A percentile compares a stretch with the other conserved stretches of the same genome.
Evolutionary conservation across 1,140 invertebrate genomes (phyloP).

Genomic region (Drosophila triauraria): DNA sequence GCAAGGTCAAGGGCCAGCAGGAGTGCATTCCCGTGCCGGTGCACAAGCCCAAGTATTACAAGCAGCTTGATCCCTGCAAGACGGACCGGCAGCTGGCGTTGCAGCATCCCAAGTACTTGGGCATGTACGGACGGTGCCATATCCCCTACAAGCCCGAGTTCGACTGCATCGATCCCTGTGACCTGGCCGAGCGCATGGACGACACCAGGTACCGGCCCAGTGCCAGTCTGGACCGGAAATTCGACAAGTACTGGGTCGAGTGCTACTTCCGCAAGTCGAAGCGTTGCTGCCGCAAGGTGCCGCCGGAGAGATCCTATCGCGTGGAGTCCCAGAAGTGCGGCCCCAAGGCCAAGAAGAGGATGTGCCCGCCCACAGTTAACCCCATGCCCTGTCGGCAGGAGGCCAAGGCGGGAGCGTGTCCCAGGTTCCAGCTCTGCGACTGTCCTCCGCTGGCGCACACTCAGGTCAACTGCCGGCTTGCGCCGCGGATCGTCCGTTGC

Average conservation of each 20-base stretch:
- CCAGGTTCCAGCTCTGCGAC: conserved; percentile 18
- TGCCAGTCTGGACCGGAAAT: conserved; percentile 27
- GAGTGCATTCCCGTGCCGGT: not conserved
- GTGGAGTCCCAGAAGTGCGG: not conserved
- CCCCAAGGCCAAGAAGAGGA: not conserved
- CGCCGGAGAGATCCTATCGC: conserved; percentile 4
- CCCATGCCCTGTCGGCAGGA: conserved; percentile 22
- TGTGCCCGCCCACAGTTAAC: not conserved
- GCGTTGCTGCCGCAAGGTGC: conserved; percentile 10
- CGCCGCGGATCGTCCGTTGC: not conserved
- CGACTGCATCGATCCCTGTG: conserved; percentile 15
- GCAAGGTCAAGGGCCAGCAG: not conserved
- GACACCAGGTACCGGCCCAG: conserved; percentile 16
- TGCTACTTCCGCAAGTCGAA: conserved; percentile 19
- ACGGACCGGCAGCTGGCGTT: conserved; percentile 28
- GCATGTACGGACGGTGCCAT: conserved; percentile 18
- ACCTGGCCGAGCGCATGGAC: conserved; percentile 14
- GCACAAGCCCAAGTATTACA: not conserved
- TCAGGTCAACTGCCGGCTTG: not conserved
- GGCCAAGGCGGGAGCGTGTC: not conserved
- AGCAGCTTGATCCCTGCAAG: conserved; percentile 15
- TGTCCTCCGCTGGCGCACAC: not conserved
- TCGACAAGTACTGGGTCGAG: conserved; percentile 45
- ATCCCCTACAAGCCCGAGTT: conserved; percentile 17
- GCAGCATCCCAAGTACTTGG: conserved; percentile 29